Evolutionary conservation across 2,113 vertebrate species (phyloP), one percentile per base, ranked within the genome.

Genomic region (Strix aluco): DNA sequence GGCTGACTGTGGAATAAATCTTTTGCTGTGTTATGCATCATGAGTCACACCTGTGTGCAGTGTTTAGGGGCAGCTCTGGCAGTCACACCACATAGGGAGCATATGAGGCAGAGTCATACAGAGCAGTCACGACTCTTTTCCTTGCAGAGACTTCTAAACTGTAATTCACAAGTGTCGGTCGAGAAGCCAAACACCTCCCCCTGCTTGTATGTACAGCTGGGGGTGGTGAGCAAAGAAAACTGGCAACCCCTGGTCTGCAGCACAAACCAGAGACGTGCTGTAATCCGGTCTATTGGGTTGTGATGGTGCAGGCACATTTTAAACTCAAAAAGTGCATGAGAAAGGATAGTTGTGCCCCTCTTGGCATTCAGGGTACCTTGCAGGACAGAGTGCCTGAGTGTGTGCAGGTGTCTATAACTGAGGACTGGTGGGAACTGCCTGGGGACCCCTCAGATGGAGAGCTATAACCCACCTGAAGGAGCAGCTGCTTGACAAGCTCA

Each of bases 91-190:
- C 52, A 7, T 1, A 29, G 88, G 74, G 65, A 82, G 29, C 65
- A 44, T 74, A 66, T 72, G 62, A 91, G 91, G 30, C 79, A 72
- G 27, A 17, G 10, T 79, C 86, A 49, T 32, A 81, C 73, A 15
- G 63, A 59, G 63, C 80, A 81, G 86, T 96, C 94, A 97, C 29
- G 63, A 92, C 61, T 90, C 44, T n/a, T 9, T 62, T 90, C 59
- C 58, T 71, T 89, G 32, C n/a, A 55, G 81, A 85, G 42, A 22
- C 42, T 86, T 88, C 69, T 73, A 22, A 86, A 66, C 25, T 51
- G 42, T 74, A 67, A 59, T 52, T 21, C 1, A 0, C 38, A 61
- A 94, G 59, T 58, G 69, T 70, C 0, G 5, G 38, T 69, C 0
- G 1, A 86, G 86, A 92, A 94, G 79, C 86, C 63, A 54, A 93